phyloP scores from a whole-genome alignment of 2,113 vertebrate genomes.

The Eleginops maclovinus region DNA sequence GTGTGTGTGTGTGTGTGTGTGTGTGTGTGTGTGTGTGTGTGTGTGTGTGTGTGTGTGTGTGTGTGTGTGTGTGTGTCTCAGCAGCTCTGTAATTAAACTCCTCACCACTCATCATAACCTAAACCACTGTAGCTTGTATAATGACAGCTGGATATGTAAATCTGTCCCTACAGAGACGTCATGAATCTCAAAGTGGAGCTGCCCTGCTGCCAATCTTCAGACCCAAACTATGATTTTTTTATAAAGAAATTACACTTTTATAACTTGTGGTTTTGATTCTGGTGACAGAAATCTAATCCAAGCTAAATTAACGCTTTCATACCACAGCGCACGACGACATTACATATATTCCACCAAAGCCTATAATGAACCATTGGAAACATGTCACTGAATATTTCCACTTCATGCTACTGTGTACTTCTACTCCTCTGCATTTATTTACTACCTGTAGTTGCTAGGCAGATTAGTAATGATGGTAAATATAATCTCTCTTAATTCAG shows the following conservation, averaged over 20 bases:
- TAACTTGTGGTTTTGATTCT: not conserved
- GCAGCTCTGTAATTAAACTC: slow-evolving; percentile 65
- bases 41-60: slow-evolving; percentile 18
- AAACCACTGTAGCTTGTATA: slow-evolving; percentile 25
- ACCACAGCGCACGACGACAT: not conserved
- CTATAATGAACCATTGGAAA: no score
- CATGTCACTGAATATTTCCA: no score
- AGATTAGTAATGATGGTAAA: no score
- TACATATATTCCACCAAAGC: no score
- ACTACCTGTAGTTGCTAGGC: no score
- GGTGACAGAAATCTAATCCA: not conserved
- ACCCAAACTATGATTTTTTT: not conserved
- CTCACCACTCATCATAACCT: slow-evolving; percentile 37
- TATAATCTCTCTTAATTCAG: no score
- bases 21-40: no score
- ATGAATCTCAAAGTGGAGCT: not conserved
- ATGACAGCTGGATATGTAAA: slow-evolving; percentile 30
- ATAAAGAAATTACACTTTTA: not conserved
- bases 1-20: no score
- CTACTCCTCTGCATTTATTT: no score
- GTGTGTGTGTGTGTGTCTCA: slow-evolving; percentile 14
- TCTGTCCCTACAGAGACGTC: slow-evolving; percentile 7
- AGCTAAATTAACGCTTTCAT: not conserved
- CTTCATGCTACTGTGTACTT: no score
- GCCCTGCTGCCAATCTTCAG: not conserved